Evolutionary conservation across 2,888 invertebrate species (phyloP).

Genomic region (Yponomeuta sedellus): DNA sequence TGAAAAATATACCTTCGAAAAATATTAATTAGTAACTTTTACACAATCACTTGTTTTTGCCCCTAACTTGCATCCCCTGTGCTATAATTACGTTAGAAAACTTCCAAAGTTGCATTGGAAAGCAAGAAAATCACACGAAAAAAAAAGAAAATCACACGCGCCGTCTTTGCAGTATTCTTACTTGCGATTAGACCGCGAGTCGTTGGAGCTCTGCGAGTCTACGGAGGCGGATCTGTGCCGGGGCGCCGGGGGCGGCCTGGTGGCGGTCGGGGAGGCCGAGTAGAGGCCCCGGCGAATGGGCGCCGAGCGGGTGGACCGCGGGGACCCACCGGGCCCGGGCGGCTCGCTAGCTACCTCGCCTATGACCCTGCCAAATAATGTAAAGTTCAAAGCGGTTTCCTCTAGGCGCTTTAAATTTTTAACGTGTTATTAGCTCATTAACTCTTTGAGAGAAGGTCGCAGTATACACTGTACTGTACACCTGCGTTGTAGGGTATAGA

Average conservation of each 20-base stretch:
- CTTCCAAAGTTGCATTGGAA: no score
- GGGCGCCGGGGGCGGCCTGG: conserved; percentile 88
- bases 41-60: no score
- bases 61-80: no score
- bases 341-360: conserved; percentile 61
- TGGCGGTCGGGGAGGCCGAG: conserved; percentile 83
- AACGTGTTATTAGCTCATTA: neutral
- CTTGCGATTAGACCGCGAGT: conserved; percentile 87
- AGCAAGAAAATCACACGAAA: no score
- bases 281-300: conserved; percentile 85
- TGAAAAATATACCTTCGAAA: no score
- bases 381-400: no score
- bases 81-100: no score
- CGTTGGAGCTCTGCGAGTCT: conserved; percentile 93
- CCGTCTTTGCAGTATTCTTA: conserved; percentile 37
- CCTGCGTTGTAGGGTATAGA: no score
- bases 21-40: no score
- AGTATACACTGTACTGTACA: no score
- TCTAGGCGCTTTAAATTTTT: neutral
- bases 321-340: conserved; percentile 76
- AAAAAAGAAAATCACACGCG: no score
- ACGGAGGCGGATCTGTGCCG: conserved; percentile 86
- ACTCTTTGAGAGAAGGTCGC: no score
- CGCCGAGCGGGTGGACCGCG: conserved; percentile 89
- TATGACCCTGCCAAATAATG: conserved; percentile 39